These are phyloP conservation scores for Drosophila gunungcola DNA, from an alignment of 1,140 invertebrate species.

Conservation along the genomic window DNA sequence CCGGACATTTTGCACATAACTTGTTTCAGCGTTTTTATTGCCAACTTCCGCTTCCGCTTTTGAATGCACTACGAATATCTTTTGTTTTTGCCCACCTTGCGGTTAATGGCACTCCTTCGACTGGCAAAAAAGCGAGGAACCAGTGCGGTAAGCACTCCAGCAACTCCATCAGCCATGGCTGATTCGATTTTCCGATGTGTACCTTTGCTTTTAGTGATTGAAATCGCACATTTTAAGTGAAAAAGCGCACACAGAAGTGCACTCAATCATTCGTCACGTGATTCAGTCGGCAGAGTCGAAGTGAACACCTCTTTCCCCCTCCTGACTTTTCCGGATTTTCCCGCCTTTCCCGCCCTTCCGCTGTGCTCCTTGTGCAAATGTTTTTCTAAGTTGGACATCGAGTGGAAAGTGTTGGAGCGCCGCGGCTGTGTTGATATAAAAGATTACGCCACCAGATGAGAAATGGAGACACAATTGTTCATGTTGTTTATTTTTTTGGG, in stretches of 20 bases:
- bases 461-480: conserved; percentile 62
- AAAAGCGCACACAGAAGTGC: conserved; percentile 79
- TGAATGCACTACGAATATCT: conserved; percentile 38
- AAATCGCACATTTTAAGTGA: conserved; percentile 83
- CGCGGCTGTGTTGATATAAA: conserved; percentile 72
- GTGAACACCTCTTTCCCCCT: background rate
- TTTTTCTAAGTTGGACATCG: conserved; percentile 61
- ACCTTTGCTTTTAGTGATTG: conserved; percentile 83
- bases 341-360: background rate
- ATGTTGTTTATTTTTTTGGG: conserved; percentile 33
- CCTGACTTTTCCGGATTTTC: conserved; percentile 27
- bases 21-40: conserved; percentile 78
- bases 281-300: conserved; percentile 26
- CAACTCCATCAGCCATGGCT: conserved; percentile 49
- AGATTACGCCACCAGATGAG: conserved; percentile 64
- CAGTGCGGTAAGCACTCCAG: conserved; percentile 18
- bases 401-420: conserved; percentile 57
- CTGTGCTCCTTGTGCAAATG: conserved; percentile 49
- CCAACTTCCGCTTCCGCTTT: conserved; percentile 66
- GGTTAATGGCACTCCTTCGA: conserved; percentile 54
- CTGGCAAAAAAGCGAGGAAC: background rate
- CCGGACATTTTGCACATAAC: conserved; percentile 77
- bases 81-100: conserved; percentile 60
- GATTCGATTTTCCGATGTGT: conserved; percentile 62
- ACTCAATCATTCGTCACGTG: conserved; percentile 82